Evolutionary conservation across 2,113 vertebrate species (phyloP), one percentile per base, ranked within the genome.

Genomic region (Oenanthe oenanthe): DNA sequence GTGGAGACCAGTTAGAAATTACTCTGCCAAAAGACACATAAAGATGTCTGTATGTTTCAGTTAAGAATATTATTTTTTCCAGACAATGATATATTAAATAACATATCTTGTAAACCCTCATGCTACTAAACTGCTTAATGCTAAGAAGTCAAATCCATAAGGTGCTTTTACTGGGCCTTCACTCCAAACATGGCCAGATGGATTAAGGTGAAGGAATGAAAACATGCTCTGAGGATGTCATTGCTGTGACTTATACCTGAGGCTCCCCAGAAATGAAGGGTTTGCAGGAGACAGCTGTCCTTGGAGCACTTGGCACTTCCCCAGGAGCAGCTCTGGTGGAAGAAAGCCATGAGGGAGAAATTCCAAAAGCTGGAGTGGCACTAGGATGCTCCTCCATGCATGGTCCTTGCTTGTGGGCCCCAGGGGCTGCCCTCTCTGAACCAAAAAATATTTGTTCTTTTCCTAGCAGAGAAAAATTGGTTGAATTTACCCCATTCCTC

Each of bases 1-100:
- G 7, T 24, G 72, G 32, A 91, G 57, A 95, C 26, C 56, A 76
- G 42, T 62, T 51, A 51, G 80, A 95, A 86, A 84, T 84, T 65
- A 74, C 65, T 74, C 20, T 60, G 38, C 56, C 84, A 86, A 91
- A 77, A 70, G 60, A 81, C 50, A 91, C 58, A 93, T 45, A 80
- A 84, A 89, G 29, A 38, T 89, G 47, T 58, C 86, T 71, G 43
- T 56, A 57, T 45, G 32, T 83, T 93, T 88, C 54, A 42, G 34
- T 65, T 61, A 72, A 72, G 91, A 83, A 73, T 34, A 70, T 50
- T 71, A 75, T 61, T 88, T 80, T 93, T 92, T 62, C 38, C 57
- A 84, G 79, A 61, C 13, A 90, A 38, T n/a, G 31, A n/a, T 57
- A 29, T 65, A 85, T 85, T 83, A 88, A 95, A 88, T 83, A 85